Base-by-base conservation (phyloP, 2,888 invertebrate genomes). In the Argyra leucocephala region DNA sequence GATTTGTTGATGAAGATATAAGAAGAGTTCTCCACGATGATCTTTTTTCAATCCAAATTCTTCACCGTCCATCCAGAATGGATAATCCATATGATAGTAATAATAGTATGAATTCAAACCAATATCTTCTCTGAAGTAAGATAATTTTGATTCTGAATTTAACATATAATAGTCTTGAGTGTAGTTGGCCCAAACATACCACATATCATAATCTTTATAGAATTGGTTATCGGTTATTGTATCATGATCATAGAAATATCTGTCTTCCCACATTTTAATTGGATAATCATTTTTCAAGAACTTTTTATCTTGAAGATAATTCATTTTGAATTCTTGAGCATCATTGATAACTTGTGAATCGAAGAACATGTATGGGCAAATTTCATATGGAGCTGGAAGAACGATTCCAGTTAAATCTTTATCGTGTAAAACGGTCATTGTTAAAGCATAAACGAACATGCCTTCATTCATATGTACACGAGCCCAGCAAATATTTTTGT, bases 341-440 rank as follows among this genome's bases (percentile, higher is more conserved):
- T 86, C 83, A 73, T 86, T 84, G 71, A 91, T 86, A 72, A 88
- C 82, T 72, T 88, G 85, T 71, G 84, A 81, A 79, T 88, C 87
- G 75, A 89, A 86, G 82, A 89, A 90, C 79, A 86, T 84, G 76
- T 88, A 85, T 3, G 91, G 91, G 79, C 86, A 85, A 76, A 90
- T 84, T 79, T 91, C 91, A 75, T 90, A 90, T 59, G 86, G 84
- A 26, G 89, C 84, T 24, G 91, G 90, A 23, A 90, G 76, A 61
- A 84, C 81, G 69, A 90, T 80, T 62, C 87, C 87, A 66, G 82
- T 81, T 76, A 85, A 85, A 74, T 90, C 89, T 7, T 77, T 75
- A 63, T 88, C 84, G 76, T 89, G 88, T 75, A 88, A 83, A 63
- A 88, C 81, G 67, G 89, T 87, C 67, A 85, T 82, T 63, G 85